Evolutionary conservation across 1,140 invertebrate genomes (phyloP).

Genomic region (Subanguina moxae): DNA sequence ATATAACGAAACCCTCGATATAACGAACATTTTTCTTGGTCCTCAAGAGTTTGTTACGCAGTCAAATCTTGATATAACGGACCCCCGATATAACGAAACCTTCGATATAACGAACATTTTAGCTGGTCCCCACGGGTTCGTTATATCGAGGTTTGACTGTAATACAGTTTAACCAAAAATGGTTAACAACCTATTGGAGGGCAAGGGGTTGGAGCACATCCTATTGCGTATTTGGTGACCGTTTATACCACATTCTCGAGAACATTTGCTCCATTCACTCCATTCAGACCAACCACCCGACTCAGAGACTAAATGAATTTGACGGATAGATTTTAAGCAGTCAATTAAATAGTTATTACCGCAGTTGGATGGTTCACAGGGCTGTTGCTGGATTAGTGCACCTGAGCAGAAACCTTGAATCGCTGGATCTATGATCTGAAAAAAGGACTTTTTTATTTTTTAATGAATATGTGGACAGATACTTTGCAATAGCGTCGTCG

Average conservation of each 20-base stretch:
- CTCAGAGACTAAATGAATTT: constrained; percentile 21
- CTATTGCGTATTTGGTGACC: constrained; percentile 71
- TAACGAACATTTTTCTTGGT: too few relatives aligned
- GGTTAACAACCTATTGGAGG: constrained; percentile 49
- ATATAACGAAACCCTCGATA: too few relatives aligned
- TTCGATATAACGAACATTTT: too few relatives aligned
- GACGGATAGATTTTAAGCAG: neutral
- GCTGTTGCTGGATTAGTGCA: constrained; percentile 49
- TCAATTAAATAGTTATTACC: neutral
- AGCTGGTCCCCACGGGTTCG: too few relatives aligned
- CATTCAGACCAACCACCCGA: constrained; percentile 70
- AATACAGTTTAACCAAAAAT: too few relatives aligned
- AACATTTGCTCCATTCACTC: constrained; percentile 63
- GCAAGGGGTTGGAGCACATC: constrained; percentile 62
- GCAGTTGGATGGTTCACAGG: constrained; percentile 45
- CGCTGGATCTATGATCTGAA: constrained; percentile 23
- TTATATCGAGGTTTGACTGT: too few relatives aligned
- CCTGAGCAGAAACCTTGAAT: constrained; percentile 54
- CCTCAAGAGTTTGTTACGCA: too few relatives aligned
- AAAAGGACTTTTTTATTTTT: too few relatives aligned
- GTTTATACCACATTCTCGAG: constrained; percentile 70
- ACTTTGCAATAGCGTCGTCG: constrained; percentile 54
- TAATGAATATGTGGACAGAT: neutral
- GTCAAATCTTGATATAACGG: too few relatives aligned
- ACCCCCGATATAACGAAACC: too few relatives aligned